Evolutionary conservation across 2,113 vertebrate species (phyloP).

Genomic region (Chamaetylas fuelleborni): DNA sequence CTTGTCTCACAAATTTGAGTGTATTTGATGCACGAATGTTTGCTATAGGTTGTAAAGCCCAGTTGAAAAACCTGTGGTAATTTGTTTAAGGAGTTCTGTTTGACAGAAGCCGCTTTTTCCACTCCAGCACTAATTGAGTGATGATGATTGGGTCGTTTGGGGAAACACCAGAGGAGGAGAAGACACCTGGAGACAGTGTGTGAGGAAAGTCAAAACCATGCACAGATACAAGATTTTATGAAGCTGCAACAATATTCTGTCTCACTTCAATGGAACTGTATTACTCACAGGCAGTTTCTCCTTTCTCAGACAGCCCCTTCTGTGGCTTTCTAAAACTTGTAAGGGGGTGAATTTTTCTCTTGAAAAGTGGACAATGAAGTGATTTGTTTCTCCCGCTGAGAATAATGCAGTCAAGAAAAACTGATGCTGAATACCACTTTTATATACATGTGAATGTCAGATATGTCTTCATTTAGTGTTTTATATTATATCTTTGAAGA

Average conservation of each 20-base stretch:
- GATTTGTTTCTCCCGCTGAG: not conserved
- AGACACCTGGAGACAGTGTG: constrained; percentile 69
- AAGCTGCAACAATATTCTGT: not conserved
- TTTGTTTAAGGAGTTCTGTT: constrained; percentile 44
- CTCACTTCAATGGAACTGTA: not conserved
- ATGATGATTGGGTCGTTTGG: constrained; percentile 68
- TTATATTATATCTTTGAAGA: not conserved
- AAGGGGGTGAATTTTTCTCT: not conserved
- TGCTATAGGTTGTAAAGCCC: not conserved
- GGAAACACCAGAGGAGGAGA: constrained; percentile 58
- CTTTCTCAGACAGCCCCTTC: not conserved
- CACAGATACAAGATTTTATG: constrained; percentile 45
- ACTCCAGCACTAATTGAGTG: constrained; percentile 61
- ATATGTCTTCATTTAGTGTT: not conserved
- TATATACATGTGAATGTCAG: not conserved
- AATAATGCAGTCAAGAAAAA: not conserved
- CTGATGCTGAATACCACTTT: not conserved
- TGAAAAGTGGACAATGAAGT: not conserved
- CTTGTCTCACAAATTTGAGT: not conserved
- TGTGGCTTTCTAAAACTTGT: not conserved
- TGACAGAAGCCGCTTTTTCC: constrained; percentile 28
- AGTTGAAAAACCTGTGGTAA: not conserved
- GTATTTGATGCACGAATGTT: not conserved
- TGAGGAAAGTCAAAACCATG: constrained; percentile 73
- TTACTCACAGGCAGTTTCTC: not conserved